Base-by-base conservation (phyloP, 2,797 vertebrate species). In the Galaxias olidus region DNA sequence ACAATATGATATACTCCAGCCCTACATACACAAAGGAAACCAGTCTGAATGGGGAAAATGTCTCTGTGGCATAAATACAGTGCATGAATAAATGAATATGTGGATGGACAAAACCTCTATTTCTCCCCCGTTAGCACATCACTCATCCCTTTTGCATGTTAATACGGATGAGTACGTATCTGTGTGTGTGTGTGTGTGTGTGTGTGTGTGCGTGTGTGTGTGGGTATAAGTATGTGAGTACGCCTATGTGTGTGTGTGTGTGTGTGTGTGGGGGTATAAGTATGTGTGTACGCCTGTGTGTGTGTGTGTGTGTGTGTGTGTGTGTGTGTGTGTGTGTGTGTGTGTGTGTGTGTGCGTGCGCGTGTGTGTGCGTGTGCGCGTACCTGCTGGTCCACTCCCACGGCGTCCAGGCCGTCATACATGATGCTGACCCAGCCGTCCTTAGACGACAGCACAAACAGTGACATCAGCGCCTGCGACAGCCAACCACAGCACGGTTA, bases 391-490 rank as follows among this genome's bases (percentile, higher is more conserved):
- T 98, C 94, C 9, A 98, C 92, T 47, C 92, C 96, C 54, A 96
- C 93, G 0, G 96, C 96, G 0, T 98, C 96, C 81, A 98, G 89
- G 18, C 96, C 96, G 0, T 98, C 93, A 0, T 98, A 98, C 96
- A 98, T 98, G 88, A 98, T 98, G 91, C 94, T 98, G 83, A 98
- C 97, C 97, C 96, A 97, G 69, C 96, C 96, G 0, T 98, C 96
- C 86, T 98, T 98, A 81, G 96, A 98, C 0, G 95, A 98, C 62
- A 98, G 91, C 72, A 98, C 97, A 59, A 98, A 98, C 72, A 98
- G 90, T 1, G 97, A 96, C 96, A 98, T 98, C 84, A 98, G 91
- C 3, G 96, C 96, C 96, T 92, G 80, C 4, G 65, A 42, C 71
- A 73, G 61, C 66, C 30, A 56, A 18, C 44, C 30, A n/a, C 50